These are phyloP conservation scores for Streblospio benedicti DNA, from an alignment of 1,140 invertebrate genomes.

Conservation along the genomic window DNA sequence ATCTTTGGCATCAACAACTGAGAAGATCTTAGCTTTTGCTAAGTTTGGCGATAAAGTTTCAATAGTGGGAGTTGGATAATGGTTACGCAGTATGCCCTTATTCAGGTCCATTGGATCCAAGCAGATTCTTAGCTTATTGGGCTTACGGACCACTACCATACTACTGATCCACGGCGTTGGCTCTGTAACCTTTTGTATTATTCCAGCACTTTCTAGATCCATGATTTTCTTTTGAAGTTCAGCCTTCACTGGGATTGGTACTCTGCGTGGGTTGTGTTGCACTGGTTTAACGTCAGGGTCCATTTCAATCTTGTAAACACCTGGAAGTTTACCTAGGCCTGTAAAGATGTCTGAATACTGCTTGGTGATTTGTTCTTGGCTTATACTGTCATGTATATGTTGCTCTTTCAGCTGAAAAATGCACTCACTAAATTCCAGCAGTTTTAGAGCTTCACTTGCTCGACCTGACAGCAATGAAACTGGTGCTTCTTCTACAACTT, in stretches of 20 bases:
- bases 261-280: background rate
- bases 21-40: constrained; percentile 22
- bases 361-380: too few species aligned
- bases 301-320: background rate
- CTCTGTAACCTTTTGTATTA: constrained; percentile 20
- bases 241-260: background rate
- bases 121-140: constrained; percentile 21
- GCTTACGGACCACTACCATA: constrained; percentile 20
- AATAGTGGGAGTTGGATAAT: constrained; percentile 19
- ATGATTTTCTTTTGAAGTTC: too few species aligned
- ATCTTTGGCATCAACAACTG: constrained; percentile 20
- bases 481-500: too few species aligned
- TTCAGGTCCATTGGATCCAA: constrained; percentile 25
- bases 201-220: too few species aligned
- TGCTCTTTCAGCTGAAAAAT: too few species aligned
- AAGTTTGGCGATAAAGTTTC: constrained; percentile 26
- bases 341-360: background rate
- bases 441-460: too few species aligned
- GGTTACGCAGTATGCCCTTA: constrained; percentile 17
- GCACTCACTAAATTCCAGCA: too few species aligned
- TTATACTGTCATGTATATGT: too few species aligned
- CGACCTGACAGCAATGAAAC: too few species aligned
- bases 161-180: constrained; percentile 22
- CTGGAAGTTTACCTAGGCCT: background rate
- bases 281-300: constrained; percentile 2